Conservation (phyloP, 1,140 invertebrate species). For the Drosophila subpulchrella region DNA sequence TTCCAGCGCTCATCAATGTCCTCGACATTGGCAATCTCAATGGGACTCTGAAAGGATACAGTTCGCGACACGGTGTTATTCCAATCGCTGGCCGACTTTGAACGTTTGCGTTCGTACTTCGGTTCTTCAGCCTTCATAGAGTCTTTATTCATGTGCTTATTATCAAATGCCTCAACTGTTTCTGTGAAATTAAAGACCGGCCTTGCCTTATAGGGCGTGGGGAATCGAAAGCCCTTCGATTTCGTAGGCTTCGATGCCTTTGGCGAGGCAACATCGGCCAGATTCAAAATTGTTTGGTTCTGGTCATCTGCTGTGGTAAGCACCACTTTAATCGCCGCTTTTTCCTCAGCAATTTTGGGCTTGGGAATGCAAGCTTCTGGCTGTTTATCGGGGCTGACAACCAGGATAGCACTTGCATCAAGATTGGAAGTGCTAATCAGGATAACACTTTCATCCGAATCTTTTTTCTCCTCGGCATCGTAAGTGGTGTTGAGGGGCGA, state of each 20-base stretch:
- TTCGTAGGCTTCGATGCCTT: neutral
- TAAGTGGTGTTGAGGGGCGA: conserved; percentile 49
- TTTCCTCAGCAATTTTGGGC: neutral
- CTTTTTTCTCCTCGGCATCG: conserved; percentile 28
- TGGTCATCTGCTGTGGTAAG: conserved; percentile 30
- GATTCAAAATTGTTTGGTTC: conserved; percentile 22
- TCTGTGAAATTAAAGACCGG: conserved; percentile 1
- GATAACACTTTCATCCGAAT: neutral
- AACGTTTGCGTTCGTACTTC: conserved; percentile 34
- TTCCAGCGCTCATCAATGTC: conserved; percentile 57
- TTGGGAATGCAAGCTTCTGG: conserved; percentile 9
- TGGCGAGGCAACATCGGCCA: neutral
- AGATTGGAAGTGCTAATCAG: conserved; percentile 9
- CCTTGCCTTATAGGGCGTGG: conserved; percentile 46
- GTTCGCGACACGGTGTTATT: conserved; percentile 23
- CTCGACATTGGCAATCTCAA: conserved; percentile 36
- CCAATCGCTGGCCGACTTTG: conserved; percentile 45
- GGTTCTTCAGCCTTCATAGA: too few relatives aligned
- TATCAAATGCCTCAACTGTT: neutral
- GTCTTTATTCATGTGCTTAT: neutral
- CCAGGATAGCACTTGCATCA: conserved; percentile 4
- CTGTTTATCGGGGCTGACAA: conserved; percentile 3
- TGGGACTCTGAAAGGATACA: conserved; percentile 65
- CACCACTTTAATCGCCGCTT: conserved; percentile 39
- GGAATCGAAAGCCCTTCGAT: conserved; percentile 37